phyloP scores from a whole-genome alignment of 2,888 invertebrate genomes.

The Apamea crenata region DNA sequence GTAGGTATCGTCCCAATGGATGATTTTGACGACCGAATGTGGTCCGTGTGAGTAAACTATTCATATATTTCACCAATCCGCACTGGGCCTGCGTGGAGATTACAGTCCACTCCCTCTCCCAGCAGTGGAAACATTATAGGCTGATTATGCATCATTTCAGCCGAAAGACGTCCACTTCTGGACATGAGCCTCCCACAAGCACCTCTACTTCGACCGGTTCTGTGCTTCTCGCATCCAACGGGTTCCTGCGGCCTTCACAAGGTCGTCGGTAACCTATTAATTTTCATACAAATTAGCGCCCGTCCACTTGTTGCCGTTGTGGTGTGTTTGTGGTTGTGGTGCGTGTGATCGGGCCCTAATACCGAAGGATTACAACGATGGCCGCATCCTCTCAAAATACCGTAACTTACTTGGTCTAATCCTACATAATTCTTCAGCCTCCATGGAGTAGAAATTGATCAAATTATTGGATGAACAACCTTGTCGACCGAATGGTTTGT shows the following conservation, averaged over 20 bases:
- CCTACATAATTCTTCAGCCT: not conserved
- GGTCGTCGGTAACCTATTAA: not conserved
- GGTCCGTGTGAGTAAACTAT: not conserved
- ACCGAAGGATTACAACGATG: not conserved
- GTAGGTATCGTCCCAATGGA: not conserved
- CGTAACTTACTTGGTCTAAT: constrained; percentile 14
- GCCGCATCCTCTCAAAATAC: not conserved
- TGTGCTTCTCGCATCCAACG: too few relatives aligned
- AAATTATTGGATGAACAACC: constrained; percentile 34
- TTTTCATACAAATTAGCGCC: not conserved
- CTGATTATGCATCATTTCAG: too few relatives aligned
- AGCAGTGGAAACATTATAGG: too few relatives aligned
- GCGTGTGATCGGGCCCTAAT: not conserved
- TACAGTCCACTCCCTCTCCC: too few relatives aligned
- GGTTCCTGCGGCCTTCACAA: too few relatives aligned
- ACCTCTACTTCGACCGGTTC: too few relatives aligned
- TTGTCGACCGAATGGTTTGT: constrained; percentile 2
- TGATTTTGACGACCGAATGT: not conserved
- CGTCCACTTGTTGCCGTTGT: not conserved
- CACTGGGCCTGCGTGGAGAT: too few relatives aligned
- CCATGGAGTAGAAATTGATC: constrained; percentile 4
- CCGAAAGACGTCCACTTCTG: too few relatives aligned
- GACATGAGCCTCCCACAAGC: too few relatives aligned
- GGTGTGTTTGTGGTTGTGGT: not conserved
- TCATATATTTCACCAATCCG: too few relatives aligned